Conservation (phyloP, 1,140 invertebrate genomes). For the Nebria ingens region DNA sequence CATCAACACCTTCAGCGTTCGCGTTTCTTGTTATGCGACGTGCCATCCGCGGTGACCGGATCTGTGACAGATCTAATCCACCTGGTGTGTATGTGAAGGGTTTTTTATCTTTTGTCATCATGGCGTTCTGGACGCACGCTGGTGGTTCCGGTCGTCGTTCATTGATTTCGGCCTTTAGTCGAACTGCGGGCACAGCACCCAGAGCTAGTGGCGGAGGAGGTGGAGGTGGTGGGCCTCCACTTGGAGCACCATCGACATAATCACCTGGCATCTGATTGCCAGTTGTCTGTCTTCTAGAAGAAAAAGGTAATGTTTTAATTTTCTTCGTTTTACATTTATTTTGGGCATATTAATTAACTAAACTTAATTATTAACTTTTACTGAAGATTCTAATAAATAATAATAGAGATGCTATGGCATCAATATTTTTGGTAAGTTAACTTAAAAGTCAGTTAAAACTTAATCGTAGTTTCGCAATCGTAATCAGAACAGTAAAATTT, state of each 20-base stretch:
- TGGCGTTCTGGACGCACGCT: slow-evolving; percentile 80
- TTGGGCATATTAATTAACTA: too few species aligned
- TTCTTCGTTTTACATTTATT: too few species aligned
- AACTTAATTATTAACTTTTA: too few species aligned
- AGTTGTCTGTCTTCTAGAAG: not conserved
- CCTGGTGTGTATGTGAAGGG: slow-evolving; percentile 91
- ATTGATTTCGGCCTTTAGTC: slow-evolving; percentile 7
- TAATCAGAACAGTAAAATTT: too few species aligned
- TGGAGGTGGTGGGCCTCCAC: not conserved
- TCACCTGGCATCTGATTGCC: not conserved
- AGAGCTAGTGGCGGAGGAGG: not conserved
- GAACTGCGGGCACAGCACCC: not conserved
- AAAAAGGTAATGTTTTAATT: too few species aligned
- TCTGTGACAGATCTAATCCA: slow-evolving; percentile 82
- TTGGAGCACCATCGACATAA: not conserved
- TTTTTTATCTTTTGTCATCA: slow-evolving; percentile 92
- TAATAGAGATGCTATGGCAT: too few species aligned
- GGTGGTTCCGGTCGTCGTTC: slow-evolving; percentile 53
- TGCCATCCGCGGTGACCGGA: slow-evolving; percentile 80
- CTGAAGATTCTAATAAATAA: too few species aligned
- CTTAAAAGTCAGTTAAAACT: too few species aligned
- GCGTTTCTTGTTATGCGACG: slow-evolving; percentile 62
- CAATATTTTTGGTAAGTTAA: too few species aligned
- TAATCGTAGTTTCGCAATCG: too few species aligned
- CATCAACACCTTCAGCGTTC: slow-evolving; percentile 43